Conservation (phyloP, 2,113 vertebrate genomes). For the Zosterops hypoxanthus region DNA sequence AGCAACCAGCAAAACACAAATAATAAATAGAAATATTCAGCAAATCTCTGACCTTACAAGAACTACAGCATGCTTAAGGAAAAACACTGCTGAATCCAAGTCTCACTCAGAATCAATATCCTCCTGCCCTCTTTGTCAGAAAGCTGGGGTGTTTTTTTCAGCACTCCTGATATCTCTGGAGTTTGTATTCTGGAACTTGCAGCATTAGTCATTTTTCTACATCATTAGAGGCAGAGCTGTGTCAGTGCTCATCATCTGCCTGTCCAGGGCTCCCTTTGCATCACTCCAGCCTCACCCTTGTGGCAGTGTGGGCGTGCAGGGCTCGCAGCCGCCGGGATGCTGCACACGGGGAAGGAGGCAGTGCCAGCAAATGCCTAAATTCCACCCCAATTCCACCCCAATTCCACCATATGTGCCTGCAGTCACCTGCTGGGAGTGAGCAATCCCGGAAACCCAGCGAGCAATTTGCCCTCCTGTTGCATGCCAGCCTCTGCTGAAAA, state of each 20-base stretch:
- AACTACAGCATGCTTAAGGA: background rate
- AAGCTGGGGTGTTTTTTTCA: background rate
- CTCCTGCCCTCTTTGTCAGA: background rate
- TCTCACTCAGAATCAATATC: background rate
- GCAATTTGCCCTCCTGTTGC: conserved; percentile 5
- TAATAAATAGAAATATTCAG: background rate
- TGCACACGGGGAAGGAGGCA: background rate
- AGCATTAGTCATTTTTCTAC: background rate
- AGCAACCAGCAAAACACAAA: background rate
- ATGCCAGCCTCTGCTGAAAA: background rate
- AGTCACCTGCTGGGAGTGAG: conserved; percentile 33
- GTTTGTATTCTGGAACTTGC: background rate
- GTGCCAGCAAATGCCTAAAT: background rate
- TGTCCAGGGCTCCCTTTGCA: background rate
- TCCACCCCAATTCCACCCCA: background rate
- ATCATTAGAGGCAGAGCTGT: background rate
- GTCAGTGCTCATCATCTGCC: background rate
- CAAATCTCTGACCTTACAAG: background rate
- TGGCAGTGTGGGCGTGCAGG: background rate
- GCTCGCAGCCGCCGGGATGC: fast-evolving
- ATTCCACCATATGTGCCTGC: background rate
- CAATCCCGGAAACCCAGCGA: background rate
- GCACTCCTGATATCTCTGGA: background rate
- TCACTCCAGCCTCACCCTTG: background rate
- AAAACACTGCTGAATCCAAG: background rate